A percentile compares a stretch with the other conserved stretches of the same genome.
These are phyloP conservation scores for Holcopasites calliopsidis DNA, from an alignment of 1,140 invertebrate species.

Conservation along the genomic window DNA sequence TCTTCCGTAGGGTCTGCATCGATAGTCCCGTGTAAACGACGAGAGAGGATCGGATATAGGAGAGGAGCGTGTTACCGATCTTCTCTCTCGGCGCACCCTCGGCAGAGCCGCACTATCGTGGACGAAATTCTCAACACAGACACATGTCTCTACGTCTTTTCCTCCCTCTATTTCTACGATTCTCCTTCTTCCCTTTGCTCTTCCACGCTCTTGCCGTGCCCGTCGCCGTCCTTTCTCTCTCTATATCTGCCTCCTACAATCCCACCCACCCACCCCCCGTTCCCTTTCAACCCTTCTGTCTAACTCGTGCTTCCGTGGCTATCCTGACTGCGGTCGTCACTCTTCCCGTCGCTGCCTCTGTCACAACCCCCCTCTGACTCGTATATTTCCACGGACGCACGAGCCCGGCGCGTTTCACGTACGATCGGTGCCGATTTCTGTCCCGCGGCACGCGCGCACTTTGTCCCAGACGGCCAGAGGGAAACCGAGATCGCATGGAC, in stretches of 20 bases:
- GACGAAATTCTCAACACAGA: slow-evolving; percentile 57
- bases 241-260: neutral
- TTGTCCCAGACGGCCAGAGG: neutral
- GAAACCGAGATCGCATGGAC: slow-evolving; percentile 15
- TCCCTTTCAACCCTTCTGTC: slow-evolving; percentile 1
- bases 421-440: slow-evolving; percentile 18
- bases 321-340: slow-evolving; percentile 9
- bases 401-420: slow-evolving; percentile 10
- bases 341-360: slow-evolving; percentile 27
- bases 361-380: slow-evolving; percentile 23
- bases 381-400: slow-evolving; percentile 21
- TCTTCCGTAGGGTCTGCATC: slow-evolving; percentile 94
- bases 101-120: slow-evolving; percentile 50
- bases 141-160: slow-evolving; percentile 55
- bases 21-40: slow-evolving; percentile 65
- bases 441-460: neutral
- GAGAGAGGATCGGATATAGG: slow-evolving; percentile 43
- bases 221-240: neutral
- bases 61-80: slow-evolving; percentile 36
- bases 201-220: neutral
- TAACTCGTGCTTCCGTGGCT: slow-evolving; percentile 18
- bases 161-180: slow-evolving; percentile 29
- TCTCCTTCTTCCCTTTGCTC: slow-evolving; percentile 5
- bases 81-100: slow-evolving; percentile 50
- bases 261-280: slow-evolving; percentile 1